Evolutionary conservation across 2,888 invertebrate genomes (phyloP).

Genomic region (Parasteatoda lunata): DNA sequence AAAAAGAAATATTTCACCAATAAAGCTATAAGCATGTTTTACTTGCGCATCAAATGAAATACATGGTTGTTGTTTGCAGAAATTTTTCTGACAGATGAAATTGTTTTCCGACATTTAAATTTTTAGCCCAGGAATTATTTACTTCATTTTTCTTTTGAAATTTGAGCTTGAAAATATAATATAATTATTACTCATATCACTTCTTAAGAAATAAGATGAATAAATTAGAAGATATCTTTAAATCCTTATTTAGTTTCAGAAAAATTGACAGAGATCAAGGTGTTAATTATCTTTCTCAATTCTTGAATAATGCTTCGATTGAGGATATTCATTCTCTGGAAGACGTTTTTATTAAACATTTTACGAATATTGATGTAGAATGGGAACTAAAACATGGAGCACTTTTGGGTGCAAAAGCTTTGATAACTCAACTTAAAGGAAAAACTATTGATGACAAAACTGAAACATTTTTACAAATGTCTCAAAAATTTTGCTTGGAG

Average conservation of each 20-base stretch:
- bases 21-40: no score
- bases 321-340: conserved; percentile 70
- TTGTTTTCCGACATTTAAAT: no score
- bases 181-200: no score
- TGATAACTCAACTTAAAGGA: conserved; percentile 71
- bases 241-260: conserved; percentile 71
- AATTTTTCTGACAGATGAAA: no score
- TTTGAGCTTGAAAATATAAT: no score
- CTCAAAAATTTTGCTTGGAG: conserved; percentile 72
- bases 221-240: conserved; percentile 28
- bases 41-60: no score
- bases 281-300: conserved; percentile 71
- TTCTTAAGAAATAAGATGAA: conserved; percentile 10
- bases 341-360: conserved; percentile 70
- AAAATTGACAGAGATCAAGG: conserved; percentile 74
- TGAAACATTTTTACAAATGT: conserved; percentile 72
- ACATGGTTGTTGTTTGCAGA: no score
- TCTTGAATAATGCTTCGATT: conserved; percentile 56
- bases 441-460: conserved; percentile 68
- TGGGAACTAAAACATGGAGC: conserved; percentile 76
- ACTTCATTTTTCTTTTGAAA: no score
- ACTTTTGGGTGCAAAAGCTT: conserved; percentile 74
- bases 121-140: no score
- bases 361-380: conserved; percentile 71
- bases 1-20: no score